Conservation (phyloP, 2,113 vertebrate species). For the Salvelinus sp. region DNA sequence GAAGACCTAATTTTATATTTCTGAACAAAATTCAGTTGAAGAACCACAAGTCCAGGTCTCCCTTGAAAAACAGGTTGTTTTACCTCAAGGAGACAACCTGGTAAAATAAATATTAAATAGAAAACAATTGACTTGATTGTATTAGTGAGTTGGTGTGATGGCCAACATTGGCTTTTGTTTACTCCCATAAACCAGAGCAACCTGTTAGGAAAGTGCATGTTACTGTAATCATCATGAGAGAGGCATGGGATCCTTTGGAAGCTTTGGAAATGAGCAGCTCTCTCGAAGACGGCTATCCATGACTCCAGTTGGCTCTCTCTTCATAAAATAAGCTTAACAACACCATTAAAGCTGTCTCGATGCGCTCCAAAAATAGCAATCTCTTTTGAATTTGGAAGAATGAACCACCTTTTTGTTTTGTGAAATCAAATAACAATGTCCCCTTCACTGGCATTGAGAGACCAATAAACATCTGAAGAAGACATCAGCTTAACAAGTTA, state of each 20-base stretch:
- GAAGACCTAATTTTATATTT: too few relatives aligned
- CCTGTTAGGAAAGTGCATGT: slow-evolving; percentile 23
- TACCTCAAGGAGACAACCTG: too few relatives aligned
- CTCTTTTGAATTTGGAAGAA: slow-evolving; percentile 3
- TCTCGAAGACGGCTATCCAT: not conserved
- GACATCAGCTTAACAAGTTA: slow-evolving; percentile 5
- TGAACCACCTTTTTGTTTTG: slow-evolving; percentile 18
- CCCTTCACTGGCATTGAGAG: slow-evolving; percentile 2
- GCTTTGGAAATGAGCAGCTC: slow-evolving; percentile 9
- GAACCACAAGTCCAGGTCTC: too few relatives aligned
- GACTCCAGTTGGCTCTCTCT: slow-evolving; percentile 11
- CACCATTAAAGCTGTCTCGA: not conserved
- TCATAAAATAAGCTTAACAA: slow-evolving; percentile 11
- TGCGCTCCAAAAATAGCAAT: not conserved
- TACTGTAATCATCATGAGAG: slow-evolving; percentile 16
- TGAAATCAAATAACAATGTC: slow-evolving; percentile 18
- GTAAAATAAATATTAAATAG: slow-evolving; percentile 14
- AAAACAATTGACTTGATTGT: slow-evolving; percentile 2
- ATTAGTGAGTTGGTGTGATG: not conserved
- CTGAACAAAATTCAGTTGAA: too few relatives aligned
- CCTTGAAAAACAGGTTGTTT: too few relatives aligned
- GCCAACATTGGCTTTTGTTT: slow-evolving; percentile 18
- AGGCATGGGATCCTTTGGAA: slow-evolving; percentile 4
- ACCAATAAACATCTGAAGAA: slow-evolving; percentile 38
- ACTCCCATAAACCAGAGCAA: slow-evolving; percentile 16